Evolutionary conservation across 1,140 invertebrate genomes (phyloP).

Genomic region (Tetramorium alpestre): DNA sequence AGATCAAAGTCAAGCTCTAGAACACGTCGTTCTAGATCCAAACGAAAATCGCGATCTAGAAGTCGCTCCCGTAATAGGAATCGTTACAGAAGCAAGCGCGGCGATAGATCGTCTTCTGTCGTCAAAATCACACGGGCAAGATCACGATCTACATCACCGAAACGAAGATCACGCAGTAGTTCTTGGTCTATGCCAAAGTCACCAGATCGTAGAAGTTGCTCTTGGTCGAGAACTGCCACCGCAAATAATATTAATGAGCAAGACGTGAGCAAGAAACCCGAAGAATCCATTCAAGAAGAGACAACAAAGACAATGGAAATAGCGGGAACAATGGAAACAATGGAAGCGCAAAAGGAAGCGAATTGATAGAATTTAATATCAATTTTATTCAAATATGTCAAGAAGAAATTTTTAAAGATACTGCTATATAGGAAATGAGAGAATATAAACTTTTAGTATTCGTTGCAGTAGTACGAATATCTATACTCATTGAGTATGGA

Average conservation of each 20-base stretch:
- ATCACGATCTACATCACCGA: slow-evolving; percentile 73
- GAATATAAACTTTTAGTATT: not conserved
- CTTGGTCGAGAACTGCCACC: slow-evolving; percentile 79
- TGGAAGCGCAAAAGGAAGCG: not conserved
- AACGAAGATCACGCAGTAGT: slow-evolving; percentile 79
- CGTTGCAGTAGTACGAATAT: not conserved
- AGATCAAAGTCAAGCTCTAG: slow-evolving; percentile 68
- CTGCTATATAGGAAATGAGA: not conserved
- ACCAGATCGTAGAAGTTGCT: slow-evolving; percentile 79
- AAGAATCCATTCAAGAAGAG: slow-evolving; percentile 5
- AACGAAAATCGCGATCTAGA: slow-evolving; percentile 62
- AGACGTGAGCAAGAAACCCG: slow-evolving; percentile 25
- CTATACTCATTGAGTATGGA: not conserved
- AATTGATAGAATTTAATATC: slow-evolving; percentile 10
- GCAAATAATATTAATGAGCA: slow-evolving; percentile 28
- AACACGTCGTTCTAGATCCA: slow-evolving; percentile 63
- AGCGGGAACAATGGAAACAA: not conserved
- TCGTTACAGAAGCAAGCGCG: slow-evolving; percentile 64
- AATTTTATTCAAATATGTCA: not conserved
- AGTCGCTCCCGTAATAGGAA: slow-evolving; percentile 62
- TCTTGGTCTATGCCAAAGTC: slow-evolving; percentile 83
- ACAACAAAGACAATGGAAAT: not conserved
- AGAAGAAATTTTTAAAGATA: not conserved
- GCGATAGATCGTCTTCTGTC: slow-evolving; percentile 61
- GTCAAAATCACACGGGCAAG: slow-evolving; percentile 77